A percentile compares a stretch with the other conserved stretches of the same genome.
Conservation (phyloP, 1,140 invertebrate species). For the Tetramorium alpestre region DNA sequence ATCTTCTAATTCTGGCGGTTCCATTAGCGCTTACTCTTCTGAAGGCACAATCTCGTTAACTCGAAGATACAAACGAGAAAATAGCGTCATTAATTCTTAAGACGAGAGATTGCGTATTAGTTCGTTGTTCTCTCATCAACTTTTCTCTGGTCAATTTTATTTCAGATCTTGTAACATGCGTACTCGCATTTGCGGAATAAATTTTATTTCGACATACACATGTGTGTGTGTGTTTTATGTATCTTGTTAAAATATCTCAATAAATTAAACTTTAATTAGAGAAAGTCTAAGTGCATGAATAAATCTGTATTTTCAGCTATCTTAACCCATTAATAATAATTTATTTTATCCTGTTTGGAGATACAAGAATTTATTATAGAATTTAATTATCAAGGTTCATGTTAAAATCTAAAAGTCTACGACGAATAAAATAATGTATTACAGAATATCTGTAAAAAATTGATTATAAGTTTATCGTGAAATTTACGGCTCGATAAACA, state of each 20-base stretch:
- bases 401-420: not conserved
- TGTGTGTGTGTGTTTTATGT: not conserved
- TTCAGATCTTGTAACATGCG: not conserved
- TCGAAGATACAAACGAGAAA: not conserved
- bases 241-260: not conserved
- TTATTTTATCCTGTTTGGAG: not conserved
- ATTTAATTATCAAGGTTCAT: not conserved
- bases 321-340: not conserved
- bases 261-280: not conserved
- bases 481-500: not conserved
- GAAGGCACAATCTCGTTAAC: not conserved
- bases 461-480: not conserved
- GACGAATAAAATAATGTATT: not conserved
- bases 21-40: not conserved
- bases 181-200: not conserved
- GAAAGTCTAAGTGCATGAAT: not conserved
- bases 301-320: not conserved
- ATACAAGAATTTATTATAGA: not conserved
- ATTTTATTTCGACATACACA: not conserved
- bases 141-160: not conserved
- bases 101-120: not conserved
- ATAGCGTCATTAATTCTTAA: not conserved
- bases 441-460: not conserved
- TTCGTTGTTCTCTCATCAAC: not conserved
- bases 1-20: constrained; percentile 12